A percentile compares a stretch with the other conserved stretches of the same genome.
Conservation (phyloP, 2,888 invertebrate genomes). For the Drosophila ochracea region DNA sequence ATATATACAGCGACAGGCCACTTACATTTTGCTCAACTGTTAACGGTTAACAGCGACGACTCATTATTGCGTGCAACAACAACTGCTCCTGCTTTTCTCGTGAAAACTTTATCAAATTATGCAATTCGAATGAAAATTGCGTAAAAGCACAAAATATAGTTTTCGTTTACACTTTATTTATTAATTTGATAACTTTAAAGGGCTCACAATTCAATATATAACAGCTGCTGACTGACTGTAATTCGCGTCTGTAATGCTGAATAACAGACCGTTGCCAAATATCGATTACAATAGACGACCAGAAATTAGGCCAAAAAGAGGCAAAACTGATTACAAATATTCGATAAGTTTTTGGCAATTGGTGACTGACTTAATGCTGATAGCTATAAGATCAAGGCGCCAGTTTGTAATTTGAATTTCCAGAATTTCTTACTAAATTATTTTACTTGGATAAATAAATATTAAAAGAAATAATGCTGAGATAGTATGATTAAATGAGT, state of each 20-base stretch:
- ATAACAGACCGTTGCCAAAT: neutral
- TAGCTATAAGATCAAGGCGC: slow-evolving; percentile 6
- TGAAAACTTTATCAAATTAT: neutral
- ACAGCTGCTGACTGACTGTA: neutral
- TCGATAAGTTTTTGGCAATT: neutral
- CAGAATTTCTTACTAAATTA: neutral
- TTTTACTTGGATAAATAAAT: no score
- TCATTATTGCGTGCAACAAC: slow-evolving; percentile 1
- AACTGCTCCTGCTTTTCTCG: neutral
- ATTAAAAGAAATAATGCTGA: neutral
- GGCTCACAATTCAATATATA: neutral
- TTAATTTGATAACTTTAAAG: neutral
- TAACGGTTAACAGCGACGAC: slow-evolving; percentile 38
- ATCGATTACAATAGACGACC: neutral
- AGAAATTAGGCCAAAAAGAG: neutral
- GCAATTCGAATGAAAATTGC: neutral
- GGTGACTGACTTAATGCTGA: neutral
- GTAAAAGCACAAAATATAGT: neutral
- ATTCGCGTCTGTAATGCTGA: neutral
- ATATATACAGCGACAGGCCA: slow-evolving; percentile 21
- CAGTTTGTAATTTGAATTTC: neutral
- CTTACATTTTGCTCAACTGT: slow-evolving; percentile 43
- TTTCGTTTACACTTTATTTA: neutral
- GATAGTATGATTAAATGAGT: neutral
- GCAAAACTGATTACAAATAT: neutral